These are phyloP conservation scores for Montifringilla adamsi DNA, from an alignment of 2,113 vertebrate species.

Conservation along the genomic window DNA sequence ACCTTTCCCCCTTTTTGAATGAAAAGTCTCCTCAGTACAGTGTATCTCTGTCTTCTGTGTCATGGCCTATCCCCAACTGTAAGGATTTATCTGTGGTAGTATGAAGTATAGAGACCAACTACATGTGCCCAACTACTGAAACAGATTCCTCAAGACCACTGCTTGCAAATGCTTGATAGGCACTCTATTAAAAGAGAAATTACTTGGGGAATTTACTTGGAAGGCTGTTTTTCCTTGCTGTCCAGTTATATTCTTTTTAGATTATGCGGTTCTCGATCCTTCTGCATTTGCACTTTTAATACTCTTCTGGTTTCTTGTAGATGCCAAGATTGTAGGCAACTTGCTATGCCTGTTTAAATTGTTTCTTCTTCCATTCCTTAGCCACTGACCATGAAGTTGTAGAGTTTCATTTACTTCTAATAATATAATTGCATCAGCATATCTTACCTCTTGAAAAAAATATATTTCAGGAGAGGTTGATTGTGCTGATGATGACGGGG, in stretches of 20 bases:
- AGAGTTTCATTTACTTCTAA: neutral
- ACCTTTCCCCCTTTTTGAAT: neutral
- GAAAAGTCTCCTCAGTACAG: neutral
- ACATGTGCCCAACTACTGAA: neutral
- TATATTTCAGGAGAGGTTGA: neutral
- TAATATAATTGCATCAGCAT: neutral
- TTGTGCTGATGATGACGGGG: neutral
- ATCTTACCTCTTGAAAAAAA: neutral
- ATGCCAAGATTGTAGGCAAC: neutral
- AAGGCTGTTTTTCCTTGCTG: neutral
- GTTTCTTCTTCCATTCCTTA: neutral
- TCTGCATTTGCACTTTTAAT: neutral
- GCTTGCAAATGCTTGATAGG: neutral
- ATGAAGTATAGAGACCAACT: neutral
- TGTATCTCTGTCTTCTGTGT: neutral
- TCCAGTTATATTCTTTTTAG: neutral
- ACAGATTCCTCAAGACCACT: neutral
- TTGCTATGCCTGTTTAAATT: neutral
- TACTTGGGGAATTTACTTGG: neutral
- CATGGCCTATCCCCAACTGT: fast-evolving
- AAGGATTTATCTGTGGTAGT: neutral
- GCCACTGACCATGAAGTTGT: neutral
- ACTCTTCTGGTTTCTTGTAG: neutral
- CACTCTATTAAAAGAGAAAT: neutral
- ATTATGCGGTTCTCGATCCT: neutral